Percentiles rank a stretch among this genome's conserved stretches.
These are phyloP conservation scores for Poeciliopsis turrubarensis DNA, from an alignment of 2,113 vertebrate genomes.

Conservation along the genomic window DNA sequence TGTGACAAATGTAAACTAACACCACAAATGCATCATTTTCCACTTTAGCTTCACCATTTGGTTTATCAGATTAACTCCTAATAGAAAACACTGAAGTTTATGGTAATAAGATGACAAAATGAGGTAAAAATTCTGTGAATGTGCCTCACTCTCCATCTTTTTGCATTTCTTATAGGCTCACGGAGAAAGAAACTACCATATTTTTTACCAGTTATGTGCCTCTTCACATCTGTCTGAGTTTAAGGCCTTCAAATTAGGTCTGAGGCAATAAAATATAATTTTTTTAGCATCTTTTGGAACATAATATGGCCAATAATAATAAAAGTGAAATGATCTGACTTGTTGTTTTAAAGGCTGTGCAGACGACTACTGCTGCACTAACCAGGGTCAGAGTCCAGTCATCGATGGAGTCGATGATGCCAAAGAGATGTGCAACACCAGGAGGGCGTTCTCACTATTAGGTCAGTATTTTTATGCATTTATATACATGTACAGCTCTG, in stretches of 20 bases:
- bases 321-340: neutral
- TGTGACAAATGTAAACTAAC: neutral
- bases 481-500: too few species aligned
- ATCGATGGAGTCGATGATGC: constrained; percentile 92
- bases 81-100: too few species aligned
- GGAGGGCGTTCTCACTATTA: constrained; percentile 88
- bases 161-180: constrained; percentile 81
- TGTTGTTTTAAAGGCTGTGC: constrained; percentile 80
- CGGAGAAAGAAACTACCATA: constrained; percentile 96
- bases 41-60: too few species aligned
- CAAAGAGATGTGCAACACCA: constrained; percentile 88
- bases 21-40: too few species aligned
- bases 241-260: constrained; percentile 90
- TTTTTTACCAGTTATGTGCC: constrained; percentile 98
- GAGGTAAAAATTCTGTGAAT: neutral
- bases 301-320: neutral
- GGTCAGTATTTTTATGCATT: constrained; percentile 75
- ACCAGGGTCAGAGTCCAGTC: constrained; percentile 87
- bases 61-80: too few species aligned
- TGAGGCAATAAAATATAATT: neutral
- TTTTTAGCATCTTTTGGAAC: neutral
- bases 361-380: constrained; percentile 88
- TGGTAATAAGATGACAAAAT: too few species aligned
- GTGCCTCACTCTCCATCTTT: constrained; percentile 3
- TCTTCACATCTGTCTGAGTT: constrained; percentile 91